phyloP scores from a whole-genome alignment of 1,140 invertebrate genomes.

The Gonioctena quinquepunctata region DNA sequence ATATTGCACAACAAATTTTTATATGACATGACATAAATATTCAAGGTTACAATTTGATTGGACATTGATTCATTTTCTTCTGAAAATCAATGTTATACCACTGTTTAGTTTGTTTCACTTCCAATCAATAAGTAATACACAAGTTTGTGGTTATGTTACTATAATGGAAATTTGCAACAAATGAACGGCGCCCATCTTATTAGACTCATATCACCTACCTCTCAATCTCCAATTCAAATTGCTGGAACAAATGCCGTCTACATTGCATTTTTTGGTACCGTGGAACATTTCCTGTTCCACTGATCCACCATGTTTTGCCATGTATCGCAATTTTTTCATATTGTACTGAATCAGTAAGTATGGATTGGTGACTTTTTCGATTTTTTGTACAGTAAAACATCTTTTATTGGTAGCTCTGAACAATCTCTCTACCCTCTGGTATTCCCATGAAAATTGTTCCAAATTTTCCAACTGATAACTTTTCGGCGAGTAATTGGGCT shows the following conservation, averaged over 20 bases:
- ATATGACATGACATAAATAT: too few relatives aligned
- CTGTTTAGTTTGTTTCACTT: too few relatives aligned
- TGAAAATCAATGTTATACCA: too few relatives aligned
- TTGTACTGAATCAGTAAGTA: background rate
- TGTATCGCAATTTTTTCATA: background rate
- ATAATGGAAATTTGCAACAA: too few relatives aligned
- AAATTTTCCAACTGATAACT: background rate
- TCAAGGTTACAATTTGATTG: too few relatives aligned
- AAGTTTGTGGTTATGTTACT: too few relatives aligned
- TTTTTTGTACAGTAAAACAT: slow-evolving; percentile 8
- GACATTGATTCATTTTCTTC: too few relatives aligned
- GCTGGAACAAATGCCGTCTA: slow-evolving; percentile 2
- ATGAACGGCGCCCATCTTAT: too few relatives aligned
- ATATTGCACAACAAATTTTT: too few relatives aligned
- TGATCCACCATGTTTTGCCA: background rate
- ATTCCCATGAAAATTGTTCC: background rate
- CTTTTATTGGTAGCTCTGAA: background rate
- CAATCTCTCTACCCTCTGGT: background rate
- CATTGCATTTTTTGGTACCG: background rate
- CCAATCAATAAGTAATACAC: too few relatives aligned
- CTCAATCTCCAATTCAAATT: slow-evolving; percentile 17
- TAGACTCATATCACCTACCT: background rate
- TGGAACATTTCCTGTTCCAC: background rate
- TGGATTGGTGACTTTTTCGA: slow-evolving; percentile 2
- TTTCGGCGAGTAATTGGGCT: background rate